A percentile compares a stretch with the other conserved stretches of the same genome.
These are phyloP conservation scores for Stegastes partitus DNA, from an alignment of 2,113 vertebrate genomes.

Conservation along the genomic window DNA sequence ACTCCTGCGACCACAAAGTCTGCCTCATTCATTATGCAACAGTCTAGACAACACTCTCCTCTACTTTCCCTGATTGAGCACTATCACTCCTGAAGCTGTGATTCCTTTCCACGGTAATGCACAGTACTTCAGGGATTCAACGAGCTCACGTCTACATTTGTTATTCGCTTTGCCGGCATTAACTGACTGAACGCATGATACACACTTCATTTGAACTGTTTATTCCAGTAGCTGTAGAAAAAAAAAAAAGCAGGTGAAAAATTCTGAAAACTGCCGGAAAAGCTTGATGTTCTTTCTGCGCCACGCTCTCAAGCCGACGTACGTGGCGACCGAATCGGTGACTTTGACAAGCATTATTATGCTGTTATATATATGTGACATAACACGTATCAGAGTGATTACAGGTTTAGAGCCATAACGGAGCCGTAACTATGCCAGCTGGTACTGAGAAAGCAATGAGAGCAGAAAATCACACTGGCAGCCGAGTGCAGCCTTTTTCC, in stretches of 20 bases:
- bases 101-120: neutral
- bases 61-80: slow-evolving; percentile 28
- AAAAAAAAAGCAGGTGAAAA: neutral
- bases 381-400: slow-evolving; percentile 33
- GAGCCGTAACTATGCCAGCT: slow-evolving; percentile 22
- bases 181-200: neutral
- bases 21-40: slow-evolving; percentile 61
- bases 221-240: neutral
- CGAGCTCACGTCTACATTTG: neutral
- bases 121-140: neutral
- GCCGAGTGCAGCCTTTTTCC: slow-evolving; percentile 32
- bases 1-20: slow-evolving; percentile 24
- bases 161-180: neutral
- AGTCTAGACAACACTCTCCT: slow-evolving; percentile 51
- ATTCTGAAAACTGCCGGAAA: neutral
- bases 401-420: slow-evolving; percentile 1
- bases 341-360: slow-evolving; percentile 19
- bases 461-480: slow-evolving; percentile 37
- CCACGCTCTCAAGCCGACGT: neutral
- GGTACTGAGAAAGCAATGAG: slow-evolving; percentile 11
- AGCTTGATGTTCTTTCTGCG: neutral
- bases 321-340: slow-evolving; percentile 7
- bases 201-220: neutral
- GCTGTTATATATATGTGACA: slow-evolving; percentile 17
- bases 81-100: slow-evolving; percentile 17